Evolutionary conservation across 2,888 invertebrate species (phyloP), one percentile per base, ranked within the genome.

Genomic region (Lucinisca nassula): DNA sequence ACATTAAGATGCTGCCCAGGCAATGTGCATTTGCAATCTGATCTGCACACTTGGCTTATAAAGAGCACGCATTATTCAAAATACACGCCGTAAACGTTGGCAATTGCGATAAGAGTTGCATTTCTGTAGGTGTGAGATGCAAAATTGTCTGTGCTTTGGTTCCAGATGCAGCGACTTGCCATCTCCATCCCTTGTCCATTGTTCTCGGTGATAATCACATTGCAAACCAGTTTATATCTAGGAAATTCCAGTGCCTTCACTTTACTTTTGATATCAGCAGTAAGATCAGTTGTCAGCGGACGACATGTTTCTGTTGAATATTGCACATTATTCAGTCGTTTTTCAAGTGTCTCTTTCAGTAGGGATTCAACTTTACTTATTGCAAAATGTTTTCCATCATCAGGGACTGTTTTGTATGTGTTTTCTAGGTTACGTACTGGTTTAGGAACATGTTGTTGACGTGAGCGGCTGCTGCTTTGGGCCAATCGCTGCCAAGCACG

Each of bases 201-300:
- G 70, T 94, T 94, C 81, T 95, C 93, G 61, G 94, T 93, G 0
- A 95, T 93, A 2, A 93, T 84, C 17, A 95, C 93, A 82, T 92
- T 93, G 79, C 93, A 92, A 21, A 95, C 94, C 32, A 94, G 85
- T 75, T 95, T 95, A 85, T 95, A 95, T 0, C 95, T 92, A 8
- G 92, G 92, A 75, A 93, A 93, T 30, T 92, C 90, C 82, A 94
- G 79, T 0, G 88, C 90, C 77, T 95, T 94, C 24, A 94, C 92
- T 38, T 91, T 90, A 12, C 88, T 84, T 55, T 94, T 93, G 75
- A 95, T 93, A 58, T 92, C 85, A 0, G 91, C 89, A 2, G 93
- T 89, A 76, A 95, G 78, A 75, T 93, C 92, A 17, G 92, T 89
- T 17, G 92, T 90, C 45, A 94, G 79, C n/a, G 87, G 51, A 61